Evolutionary conservation across 1,140 invertebrate species (phyloP).

Genomic region (Brachionus rubens): DNA sequence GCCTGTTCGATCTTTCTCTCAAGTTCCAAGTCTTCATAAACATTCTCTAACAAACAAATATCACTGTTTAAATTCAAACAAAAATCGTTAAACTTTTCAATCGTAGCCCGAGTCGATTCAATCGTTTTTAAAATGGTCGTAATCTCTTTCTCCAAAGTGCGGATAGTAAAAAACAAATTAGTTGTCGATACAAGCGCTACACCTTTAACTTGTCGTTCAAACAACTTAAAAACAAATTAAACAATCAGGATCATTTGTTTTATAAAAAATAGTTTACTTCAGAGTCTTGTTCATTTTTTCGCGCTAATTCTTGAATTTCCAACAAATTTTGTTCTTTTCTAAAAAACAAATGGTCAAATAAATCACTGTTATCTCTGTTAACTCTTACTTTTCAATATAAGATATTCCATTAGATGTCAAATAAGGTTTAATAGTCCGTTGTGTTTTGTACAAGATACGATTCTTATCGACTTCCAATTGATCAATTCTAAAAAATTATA

Average conservation of each 20-base stretch:
- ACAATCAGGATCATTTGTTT: background rate
- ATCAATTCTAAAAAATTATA: constrained; percentile 39
- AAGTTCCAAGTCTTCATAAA: background rate
- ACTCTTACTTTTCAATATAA: background rate
- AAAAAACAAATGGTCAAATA: background rate
- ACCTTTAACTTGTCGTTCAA: constrained; percentile 37
- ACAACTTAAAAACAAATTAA: background rate
- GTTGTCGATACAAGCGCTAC: background rate
- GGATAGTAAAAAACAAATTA: constrained; percentile 30
- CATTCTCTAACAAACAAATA: background rate
- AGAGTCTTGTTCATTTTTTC: background rate
- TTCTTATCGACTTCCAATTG: constrained; percentile 46
- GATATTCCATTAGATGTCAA: background rate
- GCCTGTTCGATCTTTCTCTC: background rate
- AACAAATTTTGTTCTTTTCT: constrained; percentile 9
- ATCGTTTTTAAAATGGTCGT: background rate
- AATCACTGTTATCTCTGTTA: background rate
- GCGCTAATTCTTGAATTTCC: constrained; percentile 6
- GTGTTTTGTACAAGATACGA: constrained; percentile 19
- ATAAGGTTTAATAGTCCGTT: background rate
- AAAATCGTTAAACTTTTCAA: constrained; percentile 33
- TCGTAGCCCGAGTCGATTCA: background rate
- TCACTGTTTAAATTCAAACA: constrained; percentile 6
- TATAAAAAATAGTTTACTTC: background rate
- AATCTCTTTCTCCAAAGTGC: constrained; percentile 40